Conservation (phyloP, 2,888 invertebrate genomes). For the Fissipunctia ypsillon region DNA sequence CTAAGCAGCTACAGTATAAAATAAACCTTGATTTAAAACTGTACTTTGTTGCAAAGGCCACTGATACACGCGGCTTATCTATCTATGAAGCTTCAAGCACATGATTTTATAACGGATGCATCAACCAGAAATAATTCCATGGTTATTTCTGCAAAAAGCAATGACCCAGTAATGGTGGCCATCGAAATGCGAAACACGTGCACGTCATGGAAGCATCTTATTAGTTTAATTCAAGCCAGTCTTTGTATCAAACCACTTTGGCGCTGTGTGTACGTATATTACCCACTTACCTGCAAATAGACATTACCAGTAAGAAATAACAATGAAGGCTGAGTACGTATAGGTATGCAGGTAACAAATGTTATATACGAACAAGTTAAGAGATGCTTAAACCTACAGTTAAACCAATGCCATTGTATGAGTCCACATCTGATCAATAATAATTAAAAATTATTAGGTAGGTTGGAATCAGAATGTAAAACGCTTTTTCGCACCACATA, state of each 20-base stretch:
- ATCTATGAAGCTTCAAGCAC: conserved; percentile 26
- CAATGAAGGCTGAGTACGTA: conserved; percentile 15
- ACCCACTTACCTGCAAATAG: conserved; percentile 53
- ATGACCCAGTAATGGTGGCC: conserved; percentile 75
- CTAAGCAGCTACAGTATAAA: conserved; percentile 22
- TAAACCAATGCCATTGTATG: neutral
- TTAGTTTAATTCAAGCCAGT: conserved; percentile 71
- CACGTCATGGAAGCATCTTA: conserved; percentile 70
- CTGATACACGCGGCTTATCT: conserved; percentile 53
- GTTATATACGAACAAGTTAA: neutral
- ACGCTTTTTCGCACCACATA: neutral
- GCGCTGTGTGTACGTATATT: conserved; percentile 34
- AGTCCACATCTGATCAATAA: neutral
- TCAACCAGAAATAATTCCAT: conserved; percentile 75
- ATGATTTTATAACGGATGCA: conserved; percentile 60
- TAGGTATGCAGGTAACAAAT: neutral
- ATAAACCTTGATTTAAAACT: conserved; percentile 49
- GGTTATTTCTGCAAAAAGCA: conserved; percentile 71
- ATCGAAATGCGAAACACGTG: conserved; percentile 72
- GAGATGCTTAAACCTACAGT: too few species aligned
- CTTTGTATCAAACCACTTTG: conserved; percentile 65
- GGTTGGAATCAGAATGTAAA: neutral
- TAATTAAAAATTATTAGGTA: neutral
- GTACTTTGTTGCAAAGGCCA: conserved; percentile 31
- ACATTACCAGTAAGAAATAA: conserved; percentile 33